Base-by-base conservation (phyloP, 2,113 vertebrate species). In the Lasiurus cinereus region DNA sequence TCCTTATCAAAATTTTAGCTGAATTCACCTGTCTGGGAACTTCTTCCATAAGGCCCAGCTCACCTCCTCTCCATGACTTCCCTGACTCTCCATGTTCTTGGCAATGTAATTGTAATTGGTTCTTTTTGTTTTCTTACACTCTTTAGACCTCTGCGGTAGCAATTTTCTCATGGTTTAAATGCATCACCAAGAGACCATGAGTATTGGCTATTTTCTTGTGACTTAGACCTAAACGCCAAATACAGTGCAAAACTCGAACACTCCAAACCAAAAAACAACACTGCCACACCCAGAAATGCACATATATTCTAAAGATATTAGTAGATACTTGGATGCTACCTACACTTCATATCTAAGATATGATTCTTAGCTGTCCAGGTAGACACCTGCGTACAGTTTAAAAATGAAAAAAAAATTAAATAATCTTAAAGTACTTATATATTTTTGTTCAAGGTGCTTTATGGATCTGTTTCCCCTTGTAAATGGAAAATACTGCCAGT, bases 271-370 rank as follows among this genome's bases (percentile, higher is more conserved):
- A 39, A 48, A 79, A 64, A 52, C 1, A 56, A 52, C 43, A 54
- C 1, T 1, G 10, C 4, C 15, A 18, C 1, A 31, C n/a, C 2
- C 8, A 7, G 21, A 73, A 48, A 48, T 21, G 10, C 8, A 19
- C 1, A 43, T 46, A 36, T 36, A 24, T 29, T 70, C 43, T 62
- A 24, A 73, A n/a, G 19, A 56, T 24, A 54, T 5, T 54, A 19
- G 54, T 56, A 69, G 52, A 21, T 76, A 73, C 2, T 46, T 73
- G n/a, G 85, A 67, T 80, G 8, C 16, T n/a, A 50, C 8, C 48
- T 27, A 15, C 16, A 62, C 5, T 14, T 27, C 13, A 66, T 79
- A 66, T 90, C 6, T 56, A 59, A 62, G 59, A 76, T 80, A 3
- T 54, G 52, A 64, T 72, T 87, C 33, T 90, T 73, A 83, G 29